Base-by-base conservation (phyloP, 2,888 invertebrate genomes). In the Prenolepis imparis region DNA sequence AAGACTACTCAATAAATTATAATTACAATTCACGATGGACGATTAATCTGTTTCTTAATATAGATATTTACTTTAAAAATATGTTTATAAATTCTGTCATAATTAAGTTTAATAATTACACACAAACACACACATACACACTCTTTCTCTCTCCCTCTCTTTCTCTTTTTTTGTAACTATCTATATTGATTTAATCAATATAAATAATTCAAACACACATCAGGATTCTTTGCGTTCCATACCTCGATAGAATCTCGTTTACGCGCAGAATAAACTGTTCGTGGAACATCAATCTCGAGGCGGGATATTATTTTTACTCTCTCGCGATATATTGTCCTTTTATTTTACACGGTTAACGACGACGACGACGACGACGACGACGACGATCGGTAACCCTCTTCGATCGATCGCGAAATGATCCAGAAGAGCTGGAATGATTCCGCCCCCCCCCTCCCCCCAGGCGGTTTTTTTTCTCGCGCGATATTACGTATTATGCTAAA, bases 401-500 rank as follows among this genome's bases (percentile, higher is more conserved):
- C 44, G 57, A 36, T 36, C 28, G 74, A 55, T 55, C 57, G 77
- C 81, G 68, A 84, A 84, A 83, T 84, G 86, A 89, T 89, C 83
- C 87, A 83, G 57, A 28, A 28, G 28, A 28, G 28, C 28, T 3
- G 28, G 28, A 28, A 28, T 28, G 28, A 28, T 28, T 3, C 28
- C 28, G 28, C 55, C n/a, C n/a, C n/a, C n/a, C n/a, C n/a, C n/a
- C n/a, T n/a, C n/a, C n/a, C n/a, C n/a, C n/a, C n/a, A n/a, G n/a
- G 52, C 78, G 84, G 83, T 88, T 52, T 52, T 52, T 52, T 52
- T n/a, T 87, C 90, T 85, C 90, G 89, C 89, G 91, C 28, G 28
- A 28, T 28, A 91, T 92, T 90, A 91, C 88, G 88, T 91, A 93
- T 93, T 93, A 93, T 94, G 94, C 93, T 93, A 93, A 94, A 93